Conservation (phyloP, 2,797 vertebrate genomes). For the Cryptoblepharus egeriae region DNA sequence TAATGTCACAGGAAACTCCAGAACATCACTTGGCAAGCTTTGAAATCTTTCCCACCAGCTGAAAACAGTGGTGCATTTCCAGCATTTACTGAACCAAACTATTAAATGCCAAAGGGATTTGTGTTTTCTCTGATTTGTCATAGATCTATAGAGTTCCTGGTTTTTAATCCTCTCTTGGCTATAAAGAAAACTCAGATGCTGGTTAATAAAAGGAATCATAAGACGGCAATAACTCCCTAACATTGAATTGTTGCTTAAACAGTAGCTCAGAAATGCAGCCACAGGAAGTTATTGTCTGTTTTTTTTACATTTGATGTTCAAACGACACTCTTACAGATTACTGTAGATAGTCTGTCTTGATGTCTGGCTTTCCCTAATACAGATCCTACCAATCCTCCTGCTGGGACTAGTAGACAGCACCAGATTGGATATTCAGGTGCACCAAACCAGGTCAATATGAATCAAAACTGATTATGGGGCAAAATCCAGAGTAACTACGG, state of each 20-base stretch:
- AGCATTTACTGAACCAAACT: slow-evolving; percentile 69
- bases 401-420: too few relatives aligned
- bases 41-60: slow-evolving; percentile 59
- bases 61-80: slow-evolving; percentile 51
- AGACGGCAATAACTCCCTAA: slow-evolving; percentile 14
- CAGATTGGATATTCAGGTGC: too few relatives aligned
- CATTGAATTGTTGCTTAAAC: slow-evolving; percentile 25
- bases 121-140: slow-evolving; percentile 51
- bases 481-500: too few relatives aligned
- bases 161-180: slow-evolving; percentile 33
- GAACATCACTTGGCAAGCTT: slow-evolving; percentile 62
- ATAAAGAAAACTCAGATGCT: slow-evolving; percentile 38
- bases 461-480: too few relatives aligned
- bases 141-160: slow-evolving; percentile 37
- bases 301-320: background rate
- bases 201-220: slow-evolving; percentile 21
- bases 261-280: background rate
- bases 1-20: slow-evolving; percentile 64
- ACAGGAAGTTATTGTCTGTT: background rate
- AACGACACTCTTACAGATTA: background rate
- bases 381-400: too few relatives aligned
- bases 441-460: too few relatives aligned
- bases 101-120: slow-evolving; percentile 66
- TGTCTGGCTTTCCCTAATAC: too few relatives aligned
- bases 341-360: too few relatives aligned